These are phyloP conservation scores for Planococcus citri DNA, from an alignment of 1,140 invertebrate genomes.

Conservation along the genomic window DNA sequence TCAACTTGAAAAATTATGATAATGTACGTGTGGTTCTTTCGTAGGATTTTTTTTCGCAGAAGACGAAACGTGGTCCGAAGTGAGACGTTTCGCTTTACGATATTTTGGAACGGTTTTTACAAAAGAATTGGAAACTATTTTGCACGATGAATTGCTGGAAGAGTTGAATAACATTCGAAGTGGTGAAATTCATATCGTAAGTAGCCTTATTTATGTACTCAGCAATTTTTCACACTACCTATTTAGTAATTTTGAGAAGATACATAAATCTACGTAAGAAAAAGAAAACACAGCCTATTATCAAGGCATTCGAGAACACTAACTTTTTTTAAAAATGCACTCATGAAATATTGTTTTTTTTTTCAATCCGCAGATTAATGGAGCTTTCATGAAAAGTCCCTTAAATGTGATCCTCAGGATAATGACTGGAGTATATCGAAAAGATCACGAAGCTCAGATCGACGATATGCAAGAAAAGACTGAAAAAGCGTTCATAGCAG, in stretches of 20 bases:
- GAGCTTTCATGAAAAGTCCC: background rate
- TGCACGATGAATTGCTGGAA: background rate
- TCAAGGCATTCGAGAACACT: too few relatives aligned
- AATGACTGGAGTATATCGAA: background rate
- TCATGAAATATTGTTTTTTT: too few relatives aligned
- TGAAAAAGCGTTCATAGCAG: background rate
- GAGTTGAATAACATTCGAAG: background rate
- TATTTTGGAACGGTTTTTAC: background rate
- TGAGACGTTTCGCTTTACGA: background rate
- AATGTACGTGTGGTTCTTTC: too few relatives aligned
- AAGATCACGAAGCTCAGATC: background rate
- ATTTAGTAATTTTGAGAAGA: too few relatives aligned
- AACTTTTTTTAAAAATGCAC: too few relatives aligned
- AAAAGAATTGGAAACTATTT: background rate
- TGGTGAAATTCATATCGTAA: background rate
- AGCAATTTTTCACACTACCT: too few relatives aligned
- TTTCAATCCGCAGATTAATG: background rate
- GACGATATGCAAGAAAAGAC: background rate
- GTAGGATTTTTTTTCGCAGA: conserved; percentile 1
- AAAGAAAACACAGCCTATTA: too few relatives aligned
- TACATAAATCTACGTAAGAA: too few relatives aligned
- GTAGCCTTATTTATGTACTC: background rate
- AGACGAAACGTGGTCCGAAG: conserved; percentile 1
- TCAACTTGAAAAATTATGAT: too few relatives aligned
- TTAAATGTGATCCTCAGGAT: background rate